Base-by-base conservation (phyloP, 2,797 vertebrate species). In the Apogon talboti region DNA sequence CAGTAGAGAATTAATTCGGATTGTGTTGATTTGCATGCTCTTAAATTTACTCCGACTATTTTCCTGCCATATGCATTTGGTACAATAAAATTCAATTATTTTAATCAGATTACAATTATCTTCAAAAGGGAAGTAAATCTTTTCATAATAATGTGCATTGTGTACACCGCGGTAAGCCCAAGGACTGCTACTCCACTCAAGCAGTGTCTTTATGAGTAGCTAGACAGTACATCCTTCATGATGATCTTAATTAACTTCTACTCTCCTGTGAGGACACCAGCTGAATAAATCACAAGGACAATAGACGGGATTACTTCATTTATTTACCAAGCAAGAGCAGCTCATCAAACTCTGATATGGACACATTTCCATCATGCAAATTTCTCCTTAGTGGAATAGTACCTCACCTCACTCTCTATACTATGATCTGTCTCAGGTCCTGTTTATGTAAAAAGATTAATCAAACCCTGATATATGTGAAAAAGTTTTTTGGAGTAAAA, bases 281-380 rank as follows among this genome's bases (percentile, higher is more conserved):
- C 76, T 81, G 82, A 87, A 88, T 85, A 86, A 87, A 88, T 87
- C 85, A 88, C 82, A 91, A 91, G 87, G 90, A 92, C 90, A 90
- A 91, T 83, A 82, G 79, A 80, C 53, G 13, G 76, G 79, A 91
- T 91, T 92, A 87, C 84, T 90, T 90, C 66, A 85, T 88, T 90
- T 90, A 91, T 91, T 90, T 87, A 89, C 86, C 44, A 42, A 81
- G 82, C 73, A 77, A 85, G 70, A 72, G 75, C 72, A 65, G 78
- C 90, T 90, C 86, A 87, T 90, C 83, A 87, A 71, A 82, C 74
- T 84, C 76, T 61, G 76, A 88, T 79, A 40, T 15, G 50, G 58
- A 24, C 66, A 44, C 52, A 46, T 86, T 72, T 87, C 74, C 82
- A 83, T 89, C 76, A 87, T 82, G 82, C 79, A 85, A 85, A 79